phyloP scores from a whole-genome alignment of 2,888 invertebrate species.

The Coelopa pilipes region DNA sequence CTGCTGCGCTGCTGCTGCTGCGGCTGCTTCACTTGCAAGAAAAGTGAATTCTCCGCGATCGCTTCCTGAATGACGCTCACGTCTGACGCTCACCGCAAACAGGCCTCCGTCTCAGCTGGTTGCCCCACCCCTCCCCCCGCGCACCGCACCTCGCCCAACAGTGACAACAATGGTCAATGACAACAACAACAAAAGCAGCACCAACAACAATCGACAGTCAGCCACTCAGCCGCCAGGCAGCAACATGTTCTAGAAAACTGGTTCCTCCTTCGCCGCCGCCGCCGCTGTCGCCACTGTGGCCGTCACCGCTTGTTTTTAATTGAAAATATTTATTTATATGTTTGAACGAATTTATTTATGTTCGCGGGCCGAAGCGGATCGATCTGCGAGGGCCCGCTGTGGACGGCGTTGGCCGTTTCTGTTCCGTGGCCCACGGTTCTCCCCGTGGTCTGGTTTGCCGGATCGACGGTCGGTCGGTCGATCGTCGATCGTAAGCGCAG shows the following conservation, averaged over 20 bases:
- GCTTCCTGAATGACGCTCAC: conserved; percentile 16
- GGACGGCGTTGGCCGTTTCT: too few relatives aligned
- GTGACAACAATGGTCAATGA: background rate
- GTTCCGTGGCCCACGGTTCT: too few relatives aligned
- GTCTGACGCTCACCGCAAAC: background rate
- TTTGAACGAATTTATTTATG: too few relatives aligned
- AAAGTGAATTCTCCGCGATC: background rate
- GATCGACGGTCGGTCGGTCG: too few relatives aligned
- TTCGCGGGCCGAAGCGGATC: too few relatives aligned
- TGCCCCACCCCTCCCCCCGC: background rate
- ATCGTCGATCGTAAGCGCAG: too few relatives aligned
- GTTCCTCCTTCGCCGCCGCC: background rate
- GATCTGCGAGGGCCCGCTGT: too few relatives aligned
- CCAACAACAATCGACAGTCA: background rate
- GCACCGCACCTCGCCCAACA: background rate
- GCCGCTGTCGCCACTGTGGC: too few relatives aligned
- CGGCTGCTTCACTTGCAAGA: background rate
- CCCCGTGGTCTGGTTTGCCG: too few relatives aligned
- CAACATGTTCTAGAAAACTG: conserved; percentile 23
- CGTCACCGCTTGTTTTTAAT: too few relatives aligned
- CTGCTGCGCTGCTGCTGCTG: background rate
- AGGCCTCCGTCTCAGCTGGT: too few relatives aligned
- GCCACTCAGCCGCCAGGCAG: background rate
- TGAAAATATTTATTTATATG: too few relatives aligned
- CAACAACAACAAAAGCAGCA: background rate